Evolutionary conservation across 2,888 invertebrate genomes (phyloP).

Genomic region (Mesochorus sp.): DNA sequence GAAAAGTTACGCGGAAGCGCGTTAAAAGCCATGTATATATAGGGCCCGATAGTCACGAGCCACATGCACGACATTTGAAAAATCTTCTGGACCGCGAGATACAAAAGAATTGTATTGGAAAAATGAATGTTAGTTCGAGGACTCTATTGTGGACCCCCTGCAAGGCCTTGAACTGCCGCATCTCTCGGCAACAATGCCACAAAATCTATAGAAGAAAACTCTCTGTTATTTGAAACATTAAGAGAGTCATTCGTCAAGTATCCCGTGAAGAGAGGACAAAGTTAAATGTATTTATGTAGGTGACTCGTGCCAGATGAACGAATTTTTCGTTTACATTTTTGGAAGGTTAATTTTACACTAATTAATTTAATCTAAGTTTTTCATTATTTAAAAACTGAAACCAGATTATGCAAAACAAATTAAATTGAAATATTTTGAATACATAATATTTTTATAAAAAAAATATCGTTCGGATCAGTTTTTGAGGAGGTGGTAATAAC

Average conservation of each 20-base stretch:
- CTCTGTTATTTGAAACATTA: constrained; percentile 75
- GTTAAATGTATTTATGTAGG: background rate
- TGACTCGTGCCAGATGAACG: constrained; percentile 27
- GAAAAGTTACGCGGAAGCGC: background rate
- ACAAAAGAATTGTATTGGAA: constrained; percentile 37
- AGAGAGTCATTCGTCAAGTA: constrained; percentile 74
- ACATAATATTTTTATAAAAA: too few relatives aligned
- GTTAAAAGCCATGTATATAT: background rate
- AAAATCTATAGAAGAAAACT: constrained; percentile 68
- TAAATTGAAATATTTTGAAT: too few relatives aligned
- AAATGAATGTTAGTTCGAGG: constrained; percentile 11
- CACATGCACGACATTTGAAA: constrained; percentile 9
- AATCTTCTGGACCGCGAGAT: constrained; percentile 2
- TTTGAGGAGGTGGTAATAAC: too few relatives aligned
- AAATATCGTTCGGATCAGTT: too few relatives aligned
- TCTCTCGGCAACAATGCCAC: constrained; percentile 63
- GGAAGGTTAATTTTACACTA: too few relatives aligned
- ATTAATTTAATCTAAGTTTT: background rate
- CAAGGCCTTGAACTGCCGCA: constrained; percentile 44
- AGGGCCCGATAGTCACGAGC: constrained; percentile 12
- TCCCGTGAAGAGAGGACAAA: constrained; percentile 59
- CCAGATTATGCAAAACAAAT: too few relatives aligned
- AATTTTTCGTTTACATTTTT: background rate
- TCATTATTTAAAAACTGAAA: too few relatives aligned
- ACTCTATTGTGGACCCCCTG: constrained; percentile 49